Evolutionary conservation across 2,113 vertebrate genomes (phyloP), one percentile per base, ranked within the genome.

Genomic region (Atherinomorus stipes): DNA sequence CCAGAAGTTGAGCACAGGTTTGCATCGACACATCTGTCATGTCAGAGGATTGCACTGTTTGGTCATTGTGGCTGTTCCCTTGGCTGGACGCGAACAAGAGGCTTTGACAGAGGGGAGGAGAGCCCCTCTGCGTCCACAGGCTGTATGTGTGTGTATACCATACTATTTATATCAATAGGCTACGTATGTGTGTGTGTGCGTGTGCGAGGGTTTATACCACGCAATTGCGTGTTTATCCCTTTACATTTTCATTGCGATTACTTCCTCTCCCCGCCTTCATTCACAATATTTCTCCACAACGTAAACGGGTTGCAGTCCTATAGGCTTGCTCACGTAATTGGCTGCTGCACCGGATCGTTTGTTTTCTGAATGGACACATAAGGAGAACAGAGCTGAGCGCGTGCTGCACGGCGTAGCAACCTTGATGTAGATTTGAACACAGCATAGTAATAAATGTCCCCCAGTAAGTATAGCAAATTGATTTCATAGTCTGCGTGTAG

Each of bases 311-410:
- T 80, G 74, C 71, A 21, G 71, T 73, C 78, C 78, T 85, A 89
- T 89, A 86, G 84, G 81, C 81, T 88, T 2, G 72, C 74, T 85
- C 79, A 78, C 65, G 84, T 83, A 81, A 85, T 64, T 71, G 75
- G 66, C 68, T 49, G 76, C 64, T 81, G 65, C 65, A 54, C 77
- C 62, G 74, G 83, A 76, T 84, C 64, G 38, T 74, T 81, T 78
- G 67, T 89, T 88, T 88, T 85, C 74, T 88, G 80, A 84, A 85
- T 86, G 85, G 83, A 84, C 79, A 58, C 79, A 34, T 34, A 62
- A 65, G 54, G 47, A 34, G 62, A 78, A 31, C 25, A 66, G 52
- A 67, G 64, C 61, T 64, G 74, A 54, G 59, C 40, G 70, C 53
- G 22, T 64, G 60, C 67, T 72, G 83, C 31, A 28, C n/a, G 11